These are phyloP conservation scores for Actinernus sp. DNA, from an alignment of 92 coral and sea anemone genomes.

Conservation along the genomic window DNA sequence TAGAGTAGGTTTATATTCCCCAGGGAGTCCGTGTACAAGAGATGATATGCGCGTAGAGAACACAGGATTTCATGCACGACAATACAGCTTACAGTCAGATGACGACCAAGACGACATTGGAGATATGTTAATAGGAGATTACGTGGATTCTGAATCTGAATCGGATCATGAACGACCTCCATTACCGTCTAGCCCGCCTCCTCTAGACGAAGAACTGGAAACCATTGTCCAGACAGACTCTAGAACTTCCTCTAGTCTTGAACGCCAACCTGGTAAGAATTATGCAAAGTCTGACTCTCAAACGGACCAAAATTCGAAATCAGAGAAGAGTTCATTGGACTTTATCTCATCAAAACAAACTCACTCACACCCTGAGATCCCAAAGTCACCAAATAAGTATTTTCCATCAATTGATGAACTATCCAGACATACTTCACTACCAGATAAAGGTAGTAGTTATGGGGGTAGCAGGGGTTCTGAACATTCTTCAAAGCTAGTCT, in stretches of 20 bases:
- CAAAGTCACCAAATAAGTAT: background rate
- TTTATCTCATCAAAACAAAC: background rate
- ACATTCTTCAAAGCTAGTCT: background rate
- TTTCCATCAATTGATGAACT: background rate
- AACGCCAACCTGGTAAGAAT: background rate
- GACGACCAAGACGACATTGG: constrained; percentile 32
- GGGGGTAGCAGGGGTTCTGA: background rate
- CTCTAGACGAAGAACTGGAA: constrained; percentile 1
- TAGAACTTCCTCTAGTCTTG: background rate
- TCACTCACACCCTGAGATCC: too few relatives aligned
- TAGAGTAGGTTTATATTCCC: too few relatives aligned
- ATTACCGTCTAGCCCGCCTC: constrained; percentile 19
- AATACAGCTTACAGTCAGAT: too few relatives aligned
- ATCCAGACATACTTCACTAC: constrained; percentile 1
- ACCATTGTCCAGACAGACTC: background rate
- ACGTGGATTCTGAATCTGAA: constrained; percentile 38
- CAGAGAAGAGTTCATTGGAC: background rate
- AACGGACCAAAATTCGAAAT: background rate
- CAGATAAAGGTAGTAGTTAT: background rate
- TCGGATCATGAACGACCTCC: constrained; percentile 9
- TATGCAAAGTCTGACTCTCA: too few relatives aligned
- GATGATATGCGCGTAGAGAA: too few relatives aligned
- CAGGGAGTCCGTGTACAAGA: too few relatives aligned
- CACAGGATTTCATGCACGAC: too few relatives aligned
- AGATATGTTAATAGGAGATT: constrained; percentile 44